Conservation (phyloP, 2,888 invertebrate species). For the Apotomis turbidana region DNA sequence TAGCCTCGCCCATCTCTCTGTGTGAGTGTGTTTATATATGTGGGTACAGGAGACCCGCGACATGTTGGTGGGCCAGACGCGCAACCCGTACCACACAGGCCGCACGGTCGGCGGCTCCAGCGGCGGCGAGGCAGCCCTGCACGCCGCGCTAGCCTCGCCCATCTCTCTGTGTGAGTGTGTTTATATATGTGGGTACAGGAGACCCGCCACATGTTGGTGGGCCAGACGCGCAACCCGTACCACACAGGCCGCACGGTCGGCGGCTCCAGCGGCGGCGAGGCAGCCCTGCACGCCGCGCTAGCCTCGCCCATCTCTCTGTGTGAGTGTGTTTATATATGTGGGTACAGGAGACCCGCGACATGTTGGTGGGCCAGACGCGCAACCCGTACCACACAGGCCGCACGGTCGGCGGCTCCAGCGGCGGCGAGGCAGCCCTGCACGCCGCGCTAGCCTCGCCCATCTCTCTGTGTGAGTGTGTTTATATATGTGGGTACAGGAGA, state of each 20-base stretch:
- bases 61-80: slow-evolving; percentile 74
- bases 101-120: slow-evolving; percentile 96
- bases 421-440: slow-evolving; percentile 91
- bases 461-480: slow-evolving; percentile 86
- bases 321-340: slow-evolving; percentile 53
- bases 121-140: slow-evolving; percentile 92
- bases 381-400: slow-evolving; percentile 96
- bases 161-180: slow-evolving; percentile 89
- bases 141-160: slow-evolving; percentile 91
- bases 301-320: slow-evolving; percentile 94
- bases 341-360: no score
- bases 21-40: slow-evolving; percentile 75
- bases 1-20: slow-evolving; percentile 92
- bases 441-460: slow-evolving; percentile 92
- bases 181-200: slow-evolving; percentile 77
- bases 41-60: no score
- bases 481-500: slow-evolving; percentile 71
- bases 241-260: slow-evolving; percentile 93
- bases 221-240: slow-evolving; percentile 96
- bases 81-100: slow-evolving; percentile 95
- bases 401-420: slow-evolving; percentile 96
- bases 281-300: slow-evolving; percentile 88
- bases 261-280: slow-evolving; percentile 97
- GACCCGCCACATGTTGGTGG: slow-evolving; percentile 93
- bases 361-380: slow-evolving; percentile 78